Evolutionary conservation across 1,140 invertebrate genomes (phyloP).

Genomic region (Sarcophaga bullata): DNA sequence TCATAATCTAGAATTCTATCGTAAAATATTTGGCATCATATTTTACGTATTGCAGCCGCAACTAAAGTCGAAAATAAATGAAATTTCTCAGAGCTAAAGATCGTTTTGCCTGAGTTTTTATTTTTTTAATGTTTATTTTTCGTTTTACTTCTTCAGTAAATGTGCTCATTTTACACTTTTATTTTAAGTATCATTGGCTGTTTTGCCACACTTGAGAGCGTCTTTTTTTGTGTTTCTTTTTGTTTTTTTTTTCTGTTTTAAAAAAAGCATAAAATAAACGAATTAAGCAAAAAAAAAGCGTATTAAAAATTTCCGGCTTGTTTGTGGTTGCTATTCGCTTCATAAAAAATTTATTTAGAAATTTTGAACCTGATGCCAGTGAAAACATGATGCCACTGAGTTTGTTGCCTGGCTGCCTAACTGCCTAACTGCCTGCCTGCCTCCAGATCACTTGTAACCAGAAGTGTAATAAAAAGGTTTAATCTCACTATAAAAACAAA

Average conservation of each 20-base stretch:
- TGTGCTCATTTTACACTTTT: too few relatives aligned
- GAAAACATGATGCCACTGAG: not conserved
- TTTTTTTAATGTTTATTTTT: not conserved
- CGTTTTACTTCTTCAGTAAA: too few relatives aligned
- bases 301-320: constrained; percentile 9
- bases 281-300: not conserved
- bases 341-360: too few relatives aligned
- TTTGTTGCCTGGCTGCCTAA: not conserved
- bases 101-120: not conserved
- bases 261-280: not conserved
- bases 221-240: not conserved
- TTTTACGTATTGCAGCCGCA: not conserved
- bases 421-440: not conserved
- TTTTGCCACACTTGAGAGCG: not conserved
- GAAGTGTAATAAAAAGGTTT: constrained; percentile 3
- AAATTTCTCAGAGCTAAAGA: not conserved
- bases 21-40: constrained; percentile 4
- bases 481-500: not conserved
- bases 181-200: too few relatives aligned
- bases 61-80: not conserved
- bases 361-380: not conserved
- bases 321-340: not conserved
- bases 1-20: constrained; percentile 2
- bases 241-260: not conserved
- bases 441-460: not conserved